Conservation (phyloP, 2,888 invertebrate genomes). For the Hoplodrina ambigua region DNA sequence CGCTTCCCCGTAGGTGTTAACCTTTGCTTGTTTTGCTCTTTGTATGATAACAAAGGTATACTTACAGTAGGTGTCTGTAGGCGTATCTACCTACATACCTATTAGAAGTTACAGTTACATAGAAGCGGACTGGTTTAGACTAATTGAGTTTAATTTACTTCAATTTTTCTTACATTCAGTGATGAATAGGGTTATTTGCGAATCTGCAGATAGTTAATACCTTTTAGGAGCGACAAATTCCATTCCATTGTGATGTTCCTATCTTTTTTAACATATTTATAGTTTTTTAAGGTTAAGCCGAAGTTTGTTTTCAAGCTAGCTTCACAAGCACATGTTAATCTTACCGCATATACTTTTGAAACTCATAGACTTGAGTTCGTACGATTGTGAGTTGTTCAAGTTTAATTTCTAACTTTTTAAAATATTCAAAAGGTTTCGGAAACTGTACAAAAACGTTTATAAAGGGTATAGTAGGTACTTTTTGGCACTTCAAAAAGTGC, state of each 20-base stretch:
- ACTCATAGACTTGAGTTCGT: constrained; percentile 15
- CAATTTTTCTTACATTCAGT: too few species aligned
- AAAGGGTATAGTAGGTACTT: constrained; percentile 11
- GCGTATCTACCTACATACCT: too few species aligned
- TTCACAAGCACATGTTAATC: constrained; percentile 17
- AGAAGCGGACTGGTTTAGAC: too few species aligned
- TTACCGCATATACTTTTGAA: constrained; percentile 16
- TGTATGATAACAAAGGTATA: constrained; percentile 7
- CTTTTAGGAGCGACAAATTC: too few species aligned
- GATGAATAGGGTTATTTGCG: too few species aligned
- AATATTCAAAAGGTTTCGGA: constrained; percentile 39
- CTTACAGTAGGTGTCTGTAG: background rate
- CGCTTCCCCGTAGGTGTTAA: constrained; percentile 52
- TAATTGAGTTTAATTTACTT: too few species aligned
- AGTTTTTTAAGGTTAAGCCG: background rate
- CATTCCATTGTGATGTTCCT: too few species aligned
- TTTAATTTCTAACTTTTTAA: constrained; percentile 29
- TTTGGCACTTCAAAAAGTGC: background rate
- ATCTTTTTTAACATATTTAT: background rate
- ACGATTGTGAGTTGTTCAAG: constrained; percentile 35
- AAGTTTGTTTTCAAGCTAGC: constrained; percentile 21
- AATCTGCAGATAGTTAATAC: too few species aligned
- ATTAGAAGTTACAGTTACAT: too few species aligned
- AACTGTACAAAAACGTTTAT: constrained; percentile 24
- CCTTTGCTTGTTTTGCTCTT: constrained; percentile 49